Conservation (phyloP, 2,113 vertebrate species). For the Cottus gobio region DNA sequence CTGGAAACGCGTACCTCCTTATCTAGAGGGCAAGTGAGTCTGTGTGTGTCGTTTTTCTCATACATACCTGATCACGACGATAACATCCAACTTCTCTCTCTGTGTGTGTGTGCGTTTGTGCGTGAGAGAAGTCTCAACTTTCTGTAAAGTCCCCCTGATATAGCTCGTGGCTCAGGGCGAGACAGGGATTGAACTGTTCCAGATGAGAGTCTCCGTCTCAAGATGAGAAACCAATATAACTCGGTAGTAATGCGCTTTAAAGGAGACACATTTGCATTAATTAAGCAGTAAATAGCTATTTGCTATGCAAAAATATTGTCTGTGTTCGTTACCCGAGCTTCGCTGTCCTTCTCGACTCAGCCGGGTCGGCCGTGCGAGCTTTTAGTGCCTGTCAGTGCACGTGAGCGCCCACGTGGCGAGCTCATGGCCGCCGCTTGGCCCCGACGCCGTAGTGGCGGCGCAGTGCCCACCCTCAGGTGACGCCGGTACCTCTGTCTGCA, state of each 20-base stretch:
- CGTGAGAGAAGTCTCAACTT: constrained; percentile 68
- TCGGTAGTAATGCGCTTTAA: neutral
- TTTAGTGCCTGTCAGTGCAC: no score
- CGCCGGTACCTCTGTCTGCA: neutral
- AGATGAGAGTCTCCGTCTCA: neutral
- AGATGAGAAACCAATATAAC: neutral
- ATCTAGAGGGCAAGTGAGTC: constrained; percentile 85
- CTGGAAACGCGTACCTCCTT: constrained; percentile 85
- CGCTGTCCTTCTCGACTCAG: no score
- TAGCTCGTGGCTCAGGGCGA: constrained; percentile 57
- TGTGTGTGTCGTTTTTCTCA: constrained; percentile 82
- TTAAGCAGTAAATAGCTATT: neutral
- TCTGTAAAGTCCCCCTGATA: constrained; percentile 75
- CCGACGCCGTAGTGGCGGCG: neutral
- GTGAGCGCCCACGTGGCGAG: no score
- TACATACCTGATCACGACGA: constrained; percentile 81
- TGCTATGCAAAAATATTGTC: no score
- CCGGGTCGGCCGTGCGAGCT: no score
- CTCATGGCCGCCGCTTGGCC: neutral
- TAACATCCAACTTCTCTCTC: constrained; percentile 73
- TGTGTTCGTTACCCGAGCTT: no score
- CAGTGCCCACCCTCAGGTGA: neutral
- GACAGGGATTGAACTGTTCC: constrained; percentile 34
- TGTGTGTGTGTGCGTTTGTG: constrained; percentile 25
- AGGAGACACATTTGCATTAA: neutral